These are phyloP conservation scores for Plutella xylostella DNA, from an alignment of 2,888 invertebrate genomes.

Conservation along the genomic window DNA sequence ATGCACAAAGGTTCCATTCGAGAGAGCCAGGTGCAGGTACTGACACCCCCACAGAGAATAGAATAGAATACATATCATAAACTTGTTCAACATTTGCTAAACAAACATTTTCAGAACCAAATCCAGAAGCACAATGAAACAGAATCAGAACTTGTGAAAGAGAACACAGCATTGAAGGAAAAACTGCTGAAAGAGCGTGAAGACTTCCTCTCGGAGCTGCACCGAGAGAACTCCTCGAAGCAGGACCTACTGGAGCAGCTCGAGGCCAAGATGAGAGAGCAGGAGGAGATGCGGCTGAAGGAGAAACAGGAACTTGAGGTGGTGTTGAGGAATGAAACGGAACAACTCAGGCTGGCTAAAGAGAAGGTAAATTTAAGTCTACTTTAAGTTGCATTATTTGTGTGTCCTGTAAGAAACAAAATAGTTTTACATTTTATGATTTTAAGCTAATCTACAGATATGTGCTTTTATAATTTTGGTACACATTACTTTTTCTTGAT, in stretches of 20 bases:
- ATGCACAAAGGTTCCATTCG: too few species aligned
- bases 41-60: too few species aligned
- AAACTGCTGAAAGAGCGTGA: conserved; percentile 59
- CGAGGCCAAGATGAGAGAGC: conserved; percentile 54
- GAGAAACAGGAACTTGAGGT: conserved; percentile 50
- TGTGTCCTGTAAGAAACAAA: too few species aligned
- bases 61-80: too few species aligned
- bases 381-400: too few species aligned
- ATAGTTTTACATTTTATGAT: too few species aligned
- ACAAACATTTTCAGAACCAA: conserved; percentile 36
- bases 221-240: conserved; percentile 62
- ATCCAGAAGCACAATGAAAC: conserved; percentile 47
- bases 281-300: conserved; percentile 50
- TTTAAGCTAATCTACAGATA: too few species aligned
- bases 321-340: conserved; percentile 44
- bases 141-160: conserved; percentile 49
- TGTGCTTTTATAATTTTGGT: too few species aligned
- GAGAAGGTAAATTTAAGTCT: conserved; percentile 50
- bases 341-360: conserved; percentile 49
- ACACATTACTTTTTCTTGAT: too few species aligned
- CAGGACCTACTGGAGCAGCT: conserved; percentile 61
- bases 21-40: too few species aligned
- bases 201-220: conserved; percentile 57
- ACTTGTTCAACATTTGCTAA: background rate
- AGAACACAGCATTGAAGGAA: conserved; percentile 55